Evolutionary conservation across 1,140 invertebrate genomes (phyloP).

Genomic region (Archivesica marissinica): DNA sequence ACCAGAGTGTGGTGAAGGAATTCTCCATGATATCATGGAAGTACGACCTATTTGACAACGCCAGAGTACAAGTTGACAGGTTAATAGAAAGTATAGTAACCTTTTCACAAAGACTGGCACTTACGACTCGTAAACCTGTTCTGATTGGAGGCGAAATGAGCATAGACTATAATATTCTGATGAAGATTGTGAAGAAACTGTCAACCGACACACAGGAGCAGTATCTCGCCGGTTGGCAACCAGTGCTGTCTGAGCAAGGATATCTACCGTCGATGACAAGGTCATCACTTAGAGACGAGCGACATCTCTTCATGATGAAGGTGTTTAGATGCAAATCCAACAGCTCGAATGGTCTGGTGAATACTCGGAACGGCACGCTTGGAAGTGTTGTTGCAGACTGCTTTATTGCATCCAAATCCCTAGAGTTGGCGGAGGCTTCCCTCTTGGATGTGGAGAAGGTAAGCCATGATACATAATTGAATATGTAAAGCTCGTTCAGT

Average conservation of each 20-base stretch:
- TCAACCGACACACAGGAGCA: neutral
- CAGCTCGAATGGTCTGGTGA: conserved; percentile 4
- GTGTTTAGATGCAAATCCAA: conserved; percentile 13
- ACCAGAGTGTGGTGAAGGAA: conserved; percentile 26
- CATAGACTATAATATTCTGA: conserved; percentile 5
- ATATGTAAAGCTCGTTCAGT: neutral
- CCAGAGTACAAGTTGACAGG: neutral
- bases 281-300: neutral
- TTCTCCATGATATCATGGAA: conserved; percentile 45
- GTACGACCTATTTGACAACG: neutral
- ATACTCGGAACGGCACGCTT: neutral
- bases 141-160: conserved; percentile 43
- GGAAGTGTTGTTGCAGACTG: conserved; percentile 14
- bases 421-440: conserved; percentile 15
- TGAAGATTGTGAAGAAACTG: conserved; percentile 21
- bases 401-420: conserved; percentile 33
- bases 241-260: conserved; percentile 8
- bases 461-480: neutral
- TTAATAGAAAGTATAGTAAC: conserved; percentile 24
- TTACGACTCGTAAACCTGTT: conserved; percentile 21
- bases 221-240: neutral
- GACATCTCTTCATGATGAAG: conserved; percentile 48
- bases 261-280: conserved; percentile 32
- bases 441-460: conserved; percentile 25
- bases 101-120: conserved; percentile 29